Percentiles rank a stretch among this genome's conserved stretches.
phyloP scores from a whole-genome alignment of 2,888 invertebrate genomes.

The Endotricha flammealis region DNA sequence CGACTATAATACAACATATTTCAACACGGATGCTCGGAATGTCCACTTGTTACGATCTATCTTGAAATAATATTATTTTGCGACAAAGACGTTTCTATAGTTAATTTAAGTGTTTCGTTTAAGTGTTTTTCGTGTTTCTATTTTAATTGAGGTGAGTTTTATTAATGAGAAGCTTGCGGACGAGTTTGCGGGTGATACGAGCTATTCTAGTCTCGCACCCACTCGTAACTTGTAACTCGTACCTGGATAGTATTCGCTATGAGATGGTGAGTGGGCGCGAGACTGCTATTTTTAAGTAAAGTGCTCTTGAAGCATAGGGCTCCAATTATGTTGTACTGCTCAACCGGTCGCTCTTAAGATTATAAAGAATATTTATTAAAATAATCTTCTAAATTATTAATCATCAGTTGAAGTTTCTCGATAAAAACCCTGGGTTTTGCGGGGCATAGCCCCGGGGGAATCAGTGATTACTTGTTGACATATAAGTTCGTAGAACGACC shows the following conservation, averaged over 20 bases:
- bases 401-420: conserved; percentile 26
- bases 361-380: conserved; percentile 12
- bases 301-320: conserved; percentile 9
- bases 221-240: too few species aligned
- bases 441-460: conserved; percentile 38
- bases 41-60: background rate
- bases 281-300: conserved; percentile 10
- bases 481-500: conserved; percentile 56
- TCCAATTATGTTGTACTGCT: conserved; percentile 23
- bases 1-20: too few species aligned
- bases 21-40: too few species aligned
- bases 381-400: conserved; percentile 9
- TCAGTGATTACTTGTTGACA: conserved; percentile 33
- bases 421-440: conserved; percentile 24
- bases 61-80: conserved; percentile 19
- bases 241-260: too few species aligned
- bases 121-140: conserved; percentile 15
- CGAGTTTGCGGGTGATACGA: conserved; percentile 13
- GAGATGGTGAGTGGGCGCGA: too few species aligned
- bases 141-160: conserved; percentile 14
- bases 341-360: conserved; percentile 23
- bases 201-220: too few species aligned
- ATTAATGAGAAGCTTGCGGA: conserved; percentile 13
- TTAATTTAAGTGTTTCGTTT: conserved; percentile 15
- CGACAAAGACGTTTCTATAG: conserved; percentile 26